phyloP scores from a whole-genome alignment of 2,797 vertebrate genomes.

The Dendrocincla fuliginosa region DNA sequence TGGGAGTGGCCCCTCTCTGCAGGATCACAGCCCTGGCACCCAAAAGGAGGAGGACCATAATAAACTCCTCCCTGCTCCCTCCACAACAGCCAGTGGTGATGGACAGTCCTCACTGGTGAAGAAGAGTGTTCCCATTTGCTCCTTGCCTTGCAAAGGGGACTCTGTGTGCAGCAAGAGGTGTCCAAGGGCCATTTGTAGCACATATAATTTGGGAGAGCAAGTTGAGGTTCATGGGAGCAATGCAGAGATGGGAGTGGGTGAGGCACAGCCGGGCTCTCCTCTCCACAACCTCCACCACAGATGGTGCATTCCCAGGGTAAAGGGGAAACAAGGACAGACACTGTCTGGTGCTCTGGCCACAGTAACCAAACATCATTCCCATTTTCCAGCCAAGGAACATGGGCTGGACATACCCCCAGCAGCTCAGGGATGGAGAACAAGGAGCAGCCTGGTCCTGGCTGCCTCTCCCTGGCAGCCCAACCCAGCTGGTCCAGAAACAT shows the following conservation, averaged over 20 bases:
- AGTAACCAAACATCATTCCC: background rate
- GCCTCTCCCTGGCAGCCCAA: background rate
- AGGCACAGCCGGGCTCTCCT: background rate
- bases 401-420: background rate
- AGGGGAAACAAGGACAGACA: background rate
- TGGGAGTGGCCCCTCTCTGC: background rate
- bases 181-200: background rate
- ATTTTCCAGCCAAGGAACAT: background rate
- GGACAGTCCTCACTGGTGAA: background rate
- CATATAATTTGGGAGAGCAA: background rate
- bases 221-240: rapidly evolving
- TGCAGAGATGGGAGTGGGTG: background rate
- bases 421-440: background rate
- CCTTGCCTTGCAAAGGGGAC: background rate
- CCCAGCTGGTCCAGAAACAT: background rate
- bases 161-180: rapidly evolving
- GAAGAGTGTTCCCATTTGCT: rapidly evolving
- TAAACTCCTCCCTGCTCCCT: background rate
- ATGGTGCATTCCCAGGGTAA: rapidly evolving
- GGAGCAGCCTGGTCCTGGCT: background rate
- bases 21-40: background rate
- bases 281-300: rapidly evolving
- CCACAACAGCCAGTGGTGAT: rapidly evolving
- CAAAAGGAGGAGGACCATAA: background rate
- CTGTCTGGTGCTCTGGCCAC: background rate